These are phyloP conservation scores for Hemibagrus wyckioides DNA, from an alignment of 2,113 vertebrate species.

Conservation along the genomic window DNA sequence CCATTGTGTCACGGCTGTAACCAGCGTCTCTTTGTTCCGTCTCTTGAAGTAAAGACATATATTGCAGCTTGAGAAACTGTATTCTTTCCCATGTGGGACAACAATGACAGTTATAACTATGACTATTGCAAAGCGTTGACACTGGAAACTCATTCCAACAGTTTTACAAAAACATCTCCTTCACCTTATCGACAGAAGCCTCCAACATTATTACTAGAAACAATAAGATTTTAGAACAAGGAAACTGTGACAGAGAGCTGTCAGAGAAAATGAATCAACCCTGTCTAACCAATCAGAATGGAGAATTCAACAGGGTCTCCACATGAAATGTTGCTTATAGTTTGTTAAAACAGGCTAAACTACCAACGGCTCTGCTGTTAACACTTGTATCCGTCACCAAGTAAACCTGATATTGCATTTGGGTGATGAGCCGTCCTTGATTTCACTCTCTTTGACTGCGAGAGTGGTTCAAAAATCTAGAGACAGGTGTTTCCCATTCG, in stretches of 20 bases:
- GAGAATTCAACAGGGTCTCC: not conserved
- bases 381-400: constrained; percentile 15
- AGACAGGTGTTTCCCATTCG: constrained; percentile 49
- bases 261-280: not conserved
- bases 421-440: constrained; percentile 28
- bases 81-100: not conserved
- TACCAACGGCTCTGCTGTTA: not conserved
- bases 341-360: not conserved
- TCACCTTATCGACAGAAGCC: not conserved
- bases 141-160: not conserved
- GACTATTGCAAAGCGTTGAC: not conserved
- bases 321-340: not conserved
- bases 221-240: not conserved
- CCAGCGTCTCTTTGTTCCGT: not conserved
- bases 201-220: not conserved
- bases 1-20: not conserved
- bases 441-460: constrained; percentile 15
- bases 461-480: constrained; percentile 26
- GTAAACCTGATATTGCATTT: constrained; percentile 12
- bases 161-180: not conserved
- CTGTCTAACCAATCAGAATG: not conserved
- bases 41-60: not conserved
- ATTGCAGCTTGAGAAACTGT: not conserved
- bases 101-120: not conserved
- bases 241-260: not conserved